Evolutionary conservation across 1,140 invertebrate species (phyloP).

Genomic region (Solenopsis invicta): DNA sequence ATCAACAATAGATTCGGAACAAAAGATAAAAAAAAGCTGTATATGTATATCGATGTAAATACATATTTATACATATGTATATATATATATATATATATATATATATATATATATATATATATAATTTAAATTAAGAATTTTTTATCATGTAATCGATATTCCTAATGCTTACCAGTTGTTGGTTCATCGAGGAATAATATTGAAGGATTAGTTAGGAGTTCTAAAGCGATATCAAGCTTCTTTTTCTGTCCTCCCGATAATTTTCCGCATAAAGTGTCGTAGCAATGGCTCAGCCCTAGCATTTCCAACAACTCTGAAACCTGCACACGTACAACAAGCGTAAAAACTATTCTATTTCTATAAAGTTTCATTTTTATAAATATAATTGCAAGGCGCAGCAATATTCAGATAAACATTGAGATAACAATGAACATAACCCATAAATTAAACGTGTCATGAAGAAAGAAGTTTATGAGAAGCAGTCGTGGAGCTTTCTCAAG

Average conservation of each 20-base stretch:
- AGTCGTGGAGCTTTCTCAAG: not conserved
- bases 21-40: no score
- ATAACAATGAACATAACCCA: not conserved
- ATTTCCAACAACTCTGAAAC: constrained; percentile 89
- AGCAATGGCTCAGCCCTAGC: constrained; percentile 88
- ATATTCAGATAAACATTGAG: no score
- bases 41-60: no score
- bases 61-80: no score
- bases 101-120: no score
- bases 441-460: not conserved
- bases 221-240: constrained; percentile 90
- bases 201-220: constrained; percentile 91
- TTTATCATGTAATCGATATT: not conserved
- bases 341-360: not conserved
- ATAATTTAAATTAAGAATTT: not conserved
- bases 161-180: constrained; percentile 88
- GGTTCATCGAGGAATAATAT: constrained; percentile 94
- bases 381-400: not conserved
- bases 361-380: no score
- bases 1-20: no score
- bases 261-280: constrained; percentile 88
- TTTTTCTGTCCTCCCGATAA: constrained; percentile 92
- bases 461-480: not conserved
- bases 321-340: constrained; percentile 70
- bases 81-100: no score